These are phyloP conservation scores for Aethina tumida DNA, from an alignment of 1,140 invertebrate species.

Conservation along the genomic window DNA sequence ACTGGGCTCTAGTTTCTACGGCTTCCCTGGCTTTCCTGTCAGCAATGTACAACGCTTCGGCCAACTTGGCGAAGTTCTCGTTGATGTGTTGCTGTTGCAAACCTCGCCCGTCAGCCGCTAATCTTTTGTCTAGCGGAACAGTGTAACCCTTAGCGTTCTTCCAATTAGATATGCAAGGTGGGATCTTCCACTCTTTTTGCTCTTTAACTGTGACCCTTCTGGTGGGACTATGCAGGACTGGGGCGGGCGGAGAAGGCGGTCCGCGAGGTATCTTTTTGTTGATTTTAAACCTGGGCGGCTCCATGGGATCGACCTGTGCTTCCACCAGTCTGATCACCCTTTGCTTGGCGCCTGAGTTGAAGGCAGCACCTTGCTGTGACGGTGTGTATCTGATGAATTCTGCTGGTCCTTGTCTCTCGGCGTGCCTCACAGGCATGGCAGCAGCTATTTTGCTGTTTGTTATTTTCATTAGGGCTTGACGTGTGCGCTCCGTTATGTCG, in stretches of 20 bases:
- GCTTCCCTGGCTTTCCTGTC: slow-evolving; percentile 95
- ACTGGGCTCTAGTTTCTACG: slow-evolving; percentile 89
- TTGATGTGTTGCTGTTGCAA: slow-evolving; percentile 96
- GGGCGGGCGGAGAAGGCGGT: slow-evolving; percentile 94
- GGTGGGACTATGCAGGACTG: slow-evolving; percentile 94
- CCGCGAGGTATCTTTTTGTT: slow-evolving; percentile 95
- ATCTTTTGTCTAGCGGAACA: slow-evolving; percentile 94
- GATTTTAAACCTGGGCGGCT: slow-evolving; percentile 95
- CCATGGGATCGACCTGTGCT: slow-evolving; percentile 94
- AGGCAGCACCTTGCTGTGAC: slow-evolving; percentile 88
- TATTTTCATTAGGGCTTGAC: slow-evolving; percentile 73
- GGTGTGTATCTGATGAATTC: slow-evolving; percentile 98
- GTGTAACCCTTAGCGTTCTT: slow-evolving; percentile 99
- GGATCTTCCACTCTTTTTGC: slow-evolving; percentile 99
- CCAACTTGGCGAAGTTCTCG: slow-evolving; percentile 97
- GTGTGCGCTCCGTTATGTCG: slow-evolving; percentile 80
- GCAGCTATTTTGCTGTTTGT: slow-evolving; percentile 86
- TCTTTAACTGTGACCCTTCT: slow-evolving; percentile 89
- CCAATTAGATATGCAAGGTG: slow-evolving; percentile 99
- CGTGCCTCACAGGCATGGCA: slow-evolving; percentile 85
- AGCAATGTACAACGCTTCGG: slow-evolving; percentile 95
- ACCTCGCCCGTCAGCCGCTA: slow-evolving; percentile 96
- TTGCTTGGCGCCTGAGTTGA: slow-evolving; percentile 96
- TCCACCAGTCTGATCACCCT: slow-evolving; percentile 95
- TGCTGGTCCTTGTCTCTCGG: slow-evolving; percentile 78